Evolutionary conservation across 2,113 vertebrate species (phyloP), one percentile per base, ranked within the genome.

Genomic region (Colinus virginianus): DNA sequence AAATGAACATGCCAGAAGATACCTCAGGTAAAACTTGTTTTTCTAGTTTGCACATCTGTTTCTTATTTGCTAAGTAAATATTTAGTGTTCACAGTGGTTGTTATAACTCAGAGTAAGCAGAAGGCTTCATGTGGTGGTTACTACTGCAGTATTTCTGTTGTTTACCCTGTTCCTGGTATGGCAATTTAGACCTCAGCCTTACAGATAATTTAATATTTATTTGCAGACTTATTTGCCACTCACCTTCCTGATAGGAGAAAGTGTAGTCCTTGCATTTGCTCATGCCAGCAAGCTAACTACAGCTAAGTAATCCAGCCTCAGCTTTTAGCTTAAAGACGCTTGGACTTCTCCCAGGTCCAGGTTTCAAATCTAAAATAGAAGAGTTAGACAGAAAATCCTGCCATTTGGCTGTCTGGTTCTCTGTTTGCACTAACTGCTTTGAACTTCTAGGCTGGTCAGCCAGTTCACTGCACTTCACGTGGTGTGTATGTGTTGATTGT

Each of bases 1-100:
- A 98, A 99, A 99, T 55, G 99, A 99, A 88, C 99, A 99, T 36
- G 99, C 99, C 61, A 98, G 99, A 79, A 98, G 99, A 90, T 99
- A 99, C 34, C 98, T 99, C 53, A 99, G 99, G 99, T 99, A 98
- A 68, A 4, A 17, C 64, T 63, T 43, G 14, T 58, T 63, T 63
- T n/a, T 14, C 7, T 1, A 4, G 2, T 78, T 86, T 95, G 13
- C 15, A 25, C 85, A 66, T 69, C 70, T 88, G 2, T 78, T 92
- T 23, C 14, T 62, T 2, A 6, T 10, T 90, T 69, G 18, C 45
- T 84, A 72, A 70, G 13, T 64, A 71, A 77, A 42, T 76, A 64
- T 38, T 68, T 70, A 45, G 58, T 10, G 4, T 61, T 81, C 2
- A 3, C 4, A 3, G 13, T 20, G 80, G 28, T 30, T 62, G 56